Evolutionary conservation across 2,888 invertebrate species (phyloP), one percentile per base, ranked within the genome.

Genomic region (Teleiodes luculella): DNA sequence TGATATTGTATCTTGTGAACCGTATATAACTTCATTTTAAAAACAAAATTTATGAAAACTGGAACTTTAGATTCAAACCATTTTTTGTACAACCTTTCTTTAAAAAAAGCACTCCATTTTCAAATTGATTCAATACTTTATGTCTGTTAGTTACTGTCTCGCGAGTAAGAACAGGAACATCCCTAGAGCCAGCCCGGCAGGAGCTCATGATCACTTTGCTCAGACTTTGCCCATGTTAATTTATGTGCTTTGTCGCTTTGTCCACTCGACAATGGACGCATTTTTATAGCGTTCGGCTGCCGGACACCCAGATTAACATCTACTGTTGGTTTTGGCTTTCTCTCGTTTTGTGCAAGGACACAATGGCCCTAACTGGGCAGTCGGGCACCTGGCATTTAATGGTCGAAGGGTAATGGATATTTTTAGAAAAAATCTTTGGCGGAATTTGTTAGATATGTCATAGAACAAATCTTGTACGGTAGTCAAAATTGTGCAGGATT

Each of bases 221-320:
- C 77, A 79, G 86, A 87, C 85, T 85, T 81, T 79, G 84, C 86
- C 82, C 77, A 80, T 80, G 83, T 83, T 88, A 88, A 89, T 89
- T 89, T 89, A 88, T 88, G 88, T 88, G 77, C 81, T 87, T 87
- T 88, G 88, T 86, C 68, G 79, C 77, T 71, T 87, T 88, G 86
- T 88, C 72, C 79, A 66, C 58, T 62, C 51, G 58, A 85, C 84
- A 85, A 85, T 77, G 58, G 76, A 52, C 65, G 61, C 77, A 83
- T 85, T 88, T 72, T 88, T 88, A 86, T 85, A 85, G 80, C 73
- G 65, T 77, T 81, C 76, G 74, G 78, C 82, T 85, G 86, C 88
- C 77, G 88, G 87, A 86, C 88, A 83, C 84, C 81, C 83, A 87
- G 88, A 88, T 88, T 86, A 88, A 81, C 82, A 86, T 88, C 87